A percentile compares a stretch with the other conserved stretches of the same genome.
phyloP scores from a whole-genome alignment of 2,888 invertebrate species.

The Cryptocephalus primarius region DNA sequence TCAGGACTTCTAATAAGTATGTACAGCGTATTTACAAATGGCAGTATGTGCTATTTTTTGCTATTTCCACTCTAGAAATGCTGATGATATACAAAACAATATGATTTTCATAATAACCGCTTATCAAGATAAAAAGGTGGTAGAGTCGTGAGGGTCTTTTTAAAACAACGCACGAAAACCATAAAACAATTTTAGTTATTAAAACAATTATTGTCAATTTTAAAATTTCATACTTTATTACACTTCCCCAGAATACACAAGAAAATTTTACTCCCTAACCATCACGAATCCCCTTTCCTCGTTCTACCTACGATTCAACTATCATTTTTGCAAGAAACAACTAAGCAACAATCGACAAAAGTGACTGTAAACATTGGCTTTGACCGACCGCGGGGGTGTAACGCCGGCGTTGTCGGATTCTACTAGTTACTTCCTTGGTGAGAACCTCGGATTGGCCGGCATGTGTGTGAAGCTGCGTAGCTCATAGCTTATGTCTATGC shows the following conservation, averaged over 20 bases:
- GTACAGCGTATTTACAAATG: slow-evolving; percentile 7
- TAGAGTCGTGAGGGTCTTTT: no score
- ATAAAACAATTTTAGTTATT: no score
- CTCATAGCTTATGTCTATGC: slow-evolving; percentile 64
- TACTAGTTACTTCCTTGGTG: slow-evolving; percentile 48
- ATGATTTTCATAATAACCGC: no score
- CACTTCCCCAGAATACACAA: no score
- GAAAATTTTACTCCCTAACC: not conserved
- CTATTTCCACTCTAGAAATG: slow-evolving; percentile 4
- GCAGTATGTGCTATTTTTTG: slow-evolving; percentile 8
- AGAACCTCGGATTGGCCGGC: slow-evolving; percentile 81
- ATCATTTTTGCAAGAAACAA: slow-evolving; percentile 23
- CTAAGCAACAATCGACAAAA: slow-evolving; percentile 21
- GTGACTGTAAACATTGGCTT: slow-evolving; percentile 17
- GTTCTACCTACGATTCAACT: slow-evolving; percentile 1
- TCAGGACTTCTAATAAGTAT: no score
- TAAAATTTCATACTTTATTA: no score
- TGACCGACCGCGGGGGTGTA: slow-evolving; percentile 7
- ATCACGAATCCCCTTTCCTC: not conserved
- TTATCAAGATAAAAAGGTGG: not conserved
- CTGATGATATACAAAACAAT: slow-evolving; percentile 2
- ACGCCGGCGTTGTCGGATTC: not conserved
- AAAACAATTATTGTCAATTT: no score
- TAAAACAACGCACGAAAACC: no score
- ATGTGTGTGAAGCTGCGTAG: slow-evolving; percentile 77